These are phyloP conservation scores for Achatina immaculata DNA, from an alignment of 1,140 invertebrate species.

Conservation along the genomic window DNA sequence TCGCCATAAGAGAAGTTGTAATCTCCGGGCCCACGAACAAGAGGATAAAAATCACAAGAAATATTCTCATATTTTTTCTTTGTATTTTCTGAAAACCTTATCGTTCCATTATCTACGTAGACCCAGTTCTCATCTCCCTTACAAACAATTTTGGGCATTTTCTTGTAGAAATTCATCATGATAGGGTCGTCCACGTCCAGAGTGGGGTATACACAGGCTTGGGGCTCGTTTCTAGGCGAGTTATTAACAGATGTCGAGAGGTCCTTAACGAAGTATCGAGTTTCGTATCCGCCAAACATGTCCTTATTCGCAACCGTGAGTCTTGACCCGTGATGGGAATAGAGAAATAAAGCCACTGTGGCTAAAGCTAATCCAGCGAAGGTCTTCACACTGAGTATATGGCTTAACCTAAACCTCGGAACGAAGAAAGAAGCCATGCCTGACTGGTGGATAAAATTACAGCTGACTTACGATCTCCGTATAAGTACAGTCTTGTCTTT, in stretches of 20 bases:
- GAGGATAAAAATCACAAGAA: constrained; percentile 51
- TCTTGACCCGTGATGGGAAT: neutral
- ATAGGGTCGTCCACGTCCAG: constrained; percentile 78
- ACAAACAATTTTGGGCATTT: constrained; percentile 76
- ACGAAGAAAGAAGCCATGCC: neutral
- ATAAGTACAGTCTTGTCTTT: neutral
- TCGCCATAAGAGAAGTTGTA: constrained; percentile 38
- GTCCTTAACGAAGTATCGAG: neutral
- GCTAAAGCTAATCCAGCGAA: neutral
- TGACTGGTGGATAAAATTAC: neutral
- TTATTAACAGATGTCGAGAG: neutral
- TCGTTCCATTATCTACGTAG: constrained; percentile 50
- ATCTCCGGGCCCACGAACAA: constrained; percentile 44
- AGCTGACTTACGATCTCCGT: neutral
- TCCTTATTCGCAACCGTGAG: neutral
- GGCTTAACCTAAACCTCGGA: neutral
- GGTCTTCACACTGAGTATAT: neutral
- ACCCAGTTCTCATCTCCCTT: constrained; percentile 70
- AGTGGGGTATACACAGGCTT: constrained; percentile 77
- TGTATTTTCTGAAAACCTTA: constrained; percentile 41
- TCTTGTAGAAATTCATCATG: constrained; percentile 79
- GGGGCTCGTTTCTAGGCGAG: constrained; percentile 33
- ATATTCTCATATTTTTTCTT: constrained; percentile 48
- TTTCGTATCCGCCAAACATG: neutral
- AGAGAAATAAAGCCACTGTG: neutral